Evolutionary conservation across 2,113 vertebrate genomes (phyloP), one percentile per base, ranked within the genome.

Genomic region (Oncorhynchus mykiss): DNA sequence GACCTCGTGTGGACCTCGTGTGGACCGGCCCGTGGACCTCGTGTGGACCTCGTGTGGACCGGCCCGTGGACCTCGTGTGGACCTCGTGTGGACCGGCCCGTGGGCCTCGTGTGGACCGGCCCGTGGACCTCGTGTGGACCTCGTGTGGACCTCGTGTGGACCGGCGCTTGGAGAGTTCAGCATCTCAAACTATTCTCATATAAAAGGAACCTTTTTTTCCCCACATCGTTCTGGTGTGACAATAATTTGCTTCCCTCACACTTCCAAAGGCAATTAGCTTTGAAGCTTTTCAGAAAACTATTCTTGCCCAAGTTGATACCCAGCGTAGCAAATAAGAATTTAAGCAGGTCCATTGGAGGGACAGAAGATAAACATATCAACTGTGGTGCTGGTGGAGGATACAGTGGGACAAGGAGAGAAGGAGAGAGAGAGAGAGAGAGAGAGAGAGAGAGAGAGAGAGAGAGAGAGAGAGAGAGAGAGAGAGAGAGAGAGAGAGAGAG

Each of bases 201-300:
- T 82, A 88, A 89, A 91, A 91, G 83, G 57, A 91, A 90, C 80
- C 82, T 87, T 91, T 89, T 86, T 91, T 89, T 86, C 25, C 66
- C 83, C 84, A 81, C 82, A 80, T 91, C 87, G 87, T 88, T 88
- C 82, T 91, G 89, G 90, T 81, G 81, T 91, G 91, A 93, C 90
- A 92, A 88, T 94, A 92, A 94, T 92, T 94, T 93, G 86, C 91
- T 89, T 90, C 87, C 81, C 84, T 88, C 91, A 88, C 92, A 93
- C 88, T 92, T 93, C 90, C 90, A 92, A 31, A 94, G 88, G 91
- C 92, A 94, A 93, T 93, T 94, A 92, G 90, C 92, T 92, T 92
- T 93, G 92, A 93, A 93, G 91, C 90, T 90, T 89, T 90, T 91
- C 83, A 87, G 87, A 91, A 91, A 91, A 91, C 87, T 89, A 88